phyloP scores from a whole-genome alignment of 1,140 invertebrate genomes.

The Leptestheria dahalacensis region DNA sequence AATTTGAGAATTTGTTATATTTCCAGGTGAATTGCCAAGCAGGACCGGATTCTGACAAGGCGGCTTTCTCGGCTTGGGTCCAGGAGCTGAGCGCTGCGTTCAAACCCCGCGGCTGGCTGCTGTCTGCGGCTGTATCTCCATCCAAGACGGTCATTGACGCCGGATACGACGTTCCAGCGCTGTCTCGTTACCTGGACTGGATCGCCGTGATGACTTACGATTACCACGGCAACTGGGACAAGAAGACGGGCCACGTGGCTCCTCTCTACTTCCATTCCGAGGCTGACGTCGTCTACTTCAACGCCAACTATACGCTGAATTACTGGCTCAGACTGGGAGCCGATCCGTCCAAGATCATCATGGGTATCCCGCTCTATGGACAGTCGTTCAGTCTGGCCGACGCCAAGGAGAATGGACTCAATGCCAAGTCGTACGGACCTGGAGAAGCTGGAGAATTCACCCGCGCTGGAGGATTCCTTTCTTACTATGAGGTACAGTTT shows the following conservation, averaged over 20 bases:
- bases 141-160: constrained; percentile 62
- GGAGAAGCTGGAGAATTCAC: constrained; percentile 65
- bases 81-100: constrained; percentile 44
- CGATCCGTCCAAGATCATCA: constrained; percentile 56
- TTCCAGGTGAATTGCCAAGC: constrained; percentile 55
- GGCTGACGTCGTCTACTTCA: constrained; percentile 29
- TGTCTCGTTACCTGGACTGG: constrained; percentile 20
- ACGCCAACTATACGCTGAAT: constrained; percentile 55
- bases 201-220: constrained; percentile 31
- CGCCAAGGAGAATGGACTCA: constrained; percentile 45
- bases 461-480: constrained; percentile 56
- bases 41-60: constrained; percentile 56
- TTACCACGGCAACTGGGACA: constrained; percentile 36
- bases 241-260: constrained; percentile 32
- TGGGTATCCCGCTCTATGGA: constrained; percentile 83
- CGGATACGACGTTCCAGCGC: constrained; percentile 19
- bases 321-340: constrained; percentile 76
- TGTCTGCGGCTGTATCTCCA: constrained; percentile 70
- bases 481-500: constrained; percentile 60
- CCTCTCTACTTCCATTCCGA: constrained; percentile 30
- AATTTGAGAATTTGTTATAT: not conserved
- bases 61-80: constrained; percentile 51
- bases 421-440: constrained; percentile 55
- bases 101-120: constrained; percentile 34
- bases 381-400: constrained; percentile 59